These are phyloP conservation scores for Megaceryle alcyon DNA, from an alignment of 2,797 vertebrate genomes.

Conservation along the genomic window DNA sequence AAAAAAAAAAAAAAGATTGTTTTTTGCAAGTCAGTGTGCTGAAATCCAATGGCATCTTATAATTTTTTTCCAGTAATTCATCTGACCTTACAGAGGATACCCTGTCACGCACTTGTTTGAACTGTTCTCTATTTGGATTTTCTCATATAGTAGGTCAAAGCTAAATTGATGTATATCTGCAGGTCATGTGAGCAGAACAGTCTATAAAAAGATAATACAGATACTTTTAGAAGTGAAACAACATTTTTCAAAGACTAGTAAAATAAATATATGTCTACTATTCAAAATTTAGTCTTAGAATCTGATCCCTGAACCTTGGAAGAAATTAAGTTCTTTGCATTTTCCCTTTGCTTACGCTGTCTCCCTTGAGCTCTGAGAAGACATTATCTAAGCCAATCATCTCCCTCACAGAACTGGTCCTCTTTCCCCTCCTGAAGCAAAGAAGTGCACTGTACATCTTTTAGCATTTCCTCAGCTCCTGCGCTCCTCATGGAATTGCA, in stretches of 20 bases:
- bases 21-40: not conserved
- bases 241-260: not conserved
- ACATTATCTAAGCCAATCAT: not conserved
- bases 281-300: not conserved
- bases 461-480: not conserved
- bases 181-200: not conserved
- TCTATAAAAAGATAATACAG: not conserved
- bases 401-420: not conserved
- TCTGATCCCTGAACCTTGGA: not conserved
- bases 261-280: not conserved
- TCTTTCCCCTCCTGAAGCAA: not conserved
- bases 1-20: too few relatives aligned
- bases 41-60: not conserved
- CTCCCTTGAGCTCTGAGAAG: not conserved
- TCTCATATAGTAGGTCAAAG: not conserved
- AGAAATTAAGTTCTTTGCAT: not conserved
- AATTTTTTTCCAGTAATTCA: not conserved
- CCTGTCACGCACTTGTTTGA: not conserved
- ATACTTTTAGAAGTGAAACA: not conserved
- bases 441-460: not conserved
- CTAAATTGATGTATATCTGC: not conserved
- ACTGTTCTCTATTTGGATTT: not conserved
- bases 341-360: not conserved
- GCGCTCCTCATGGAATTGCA: fast-evolving
- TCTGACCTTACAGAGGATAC: not conserved